A percentile compares a stretch with the other conserved stretches of the same genome.
Evolutionary conservation across 2,888 invertebrate species (phyloP).

Genomic region (Rosalia funebris): DNA sequence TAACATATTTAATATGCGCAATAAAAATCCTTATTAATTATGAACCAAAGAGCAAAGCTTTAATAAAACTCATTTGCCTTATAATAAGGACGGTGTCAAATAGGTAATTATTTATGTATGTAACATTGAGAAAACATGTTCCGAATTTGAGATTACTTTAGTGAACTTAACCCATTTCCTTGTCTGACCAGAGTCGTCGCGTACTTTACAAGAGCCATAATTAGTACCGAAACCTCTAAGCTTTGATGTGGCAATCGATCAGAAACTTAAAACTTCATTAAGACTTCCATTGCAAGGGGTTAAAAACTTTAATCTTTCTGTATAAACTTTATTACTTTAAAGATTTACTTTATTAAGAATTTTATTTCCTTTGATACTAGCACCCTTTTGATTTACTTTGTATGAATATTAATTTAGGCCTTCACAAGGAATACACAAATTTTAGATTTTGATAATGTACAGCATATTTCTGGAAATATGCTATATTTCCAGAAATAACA

Average conservation of each 20-base stretch:
- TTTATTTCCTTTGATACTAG: slow-evolving; percentile 19
- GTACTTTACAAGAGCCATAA: slow-evolving; percentile 31
- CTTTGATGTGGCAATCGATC: slow-evolving; percentile 44
- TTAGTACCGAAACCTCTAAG: slow-evolving; percentile 26
- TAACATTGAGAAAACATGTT: slow-evolving; percentile 34
- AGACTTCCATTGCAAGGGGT: slow-evolving; percentile 33
- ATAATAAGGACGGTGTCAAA: slow-evolving; percentile 11
- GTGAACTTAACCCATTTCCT: slow-evolving; percentile 23
- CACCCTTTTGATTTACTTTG: slow-evolving; percentile 2
- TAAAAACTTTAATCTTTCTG: slow-evolving; percentile 25
- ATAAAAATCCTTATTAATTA: too few species aligned
- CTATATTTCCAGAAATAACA: too few species aligned
- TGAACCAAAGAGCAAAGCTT: neutral
- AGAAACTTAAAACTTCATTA: slow-evolving; percentile 43
- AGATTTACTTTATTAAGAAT: slow-evolving; percentile 15
- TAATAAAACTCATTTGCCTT: neutral
- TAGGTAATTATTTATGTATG: slow-evolving; percentile 31
- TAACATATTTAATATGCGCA: too few species aligned
- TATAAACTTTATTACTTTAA: slow-evolving; percentile 19
- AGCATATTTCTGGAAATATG: too few species aligned
- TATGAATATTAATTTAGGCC: slow-evolving; percentile 11
- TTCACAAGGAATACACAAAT: neutral
- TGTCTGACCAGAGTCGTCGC: slow-evolving; percentile 25
- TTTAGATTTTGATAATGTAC: neutral
- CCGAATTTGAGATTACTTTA: slow-evolving; percentile 35